Evolutionary conservation across 2,797 vertebrate species (phyloP).

Genomic region (Aphelocoma californica): DNA sequence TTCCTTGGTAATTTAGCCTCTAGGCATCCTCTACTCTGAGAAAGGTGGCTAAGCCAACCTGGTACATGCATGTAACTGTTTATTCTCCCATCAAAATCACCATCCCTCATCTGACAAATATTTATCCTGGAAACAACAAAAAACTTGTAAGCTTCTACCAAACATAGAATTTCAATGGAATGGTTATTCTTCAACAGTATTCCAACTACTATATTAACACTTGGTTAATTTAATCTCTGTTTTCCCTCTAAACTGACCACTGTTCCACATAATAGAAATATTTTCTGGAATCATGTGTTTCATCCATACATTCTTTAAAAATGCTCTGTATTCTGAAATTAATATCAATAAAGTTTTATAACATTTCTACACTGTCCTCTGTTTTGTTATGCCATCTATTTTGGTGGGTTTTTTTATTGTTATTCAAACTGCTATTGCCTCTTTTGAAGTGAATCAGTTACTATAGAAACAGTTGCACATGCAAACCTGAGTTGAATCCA

Average conservation of each 20-base stretch:
- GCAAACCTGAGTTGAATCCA: neutral
- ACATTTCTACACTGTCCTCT: neutral
- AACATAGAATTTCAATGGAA: neutral
- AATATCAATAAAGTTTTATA: neutral
- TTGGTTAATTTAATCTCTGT: neutral
- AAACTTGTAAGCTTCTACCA: neutral
- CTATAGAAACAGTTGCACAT: conserved; percentile 10
- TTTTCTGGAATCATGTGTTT: neutral
- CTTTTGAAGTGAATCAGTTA: neutral
- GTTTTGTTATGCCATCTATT: neutral
- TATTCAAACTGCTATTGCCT: neutral
- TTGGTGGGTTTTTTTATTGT: neutral
- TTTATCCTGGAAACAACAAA: neutral
- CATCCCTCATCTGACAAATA: neutral
- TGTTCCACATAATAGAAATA: neutral
- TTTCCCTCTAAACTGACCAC: neutral
- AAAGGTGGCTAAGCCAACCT: neutral
- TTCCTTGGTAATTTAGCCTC: neutral
- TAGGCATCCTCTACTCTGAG: neutral
- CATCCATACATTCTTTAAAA: neutral
- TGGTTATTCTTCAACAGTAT: neutral
- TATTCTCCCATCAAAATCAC: neutral
- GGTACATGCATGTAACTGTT: neutral
- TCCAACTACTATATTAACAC: neutral
- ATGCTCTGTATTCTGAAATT: neutral